Percentiles rank a stretch among this genome's conserved stretches.
phyloP scores from a whole-genome alignment of 2,113 vertebrate genomes.

The Calidris pugnax region DNA sequence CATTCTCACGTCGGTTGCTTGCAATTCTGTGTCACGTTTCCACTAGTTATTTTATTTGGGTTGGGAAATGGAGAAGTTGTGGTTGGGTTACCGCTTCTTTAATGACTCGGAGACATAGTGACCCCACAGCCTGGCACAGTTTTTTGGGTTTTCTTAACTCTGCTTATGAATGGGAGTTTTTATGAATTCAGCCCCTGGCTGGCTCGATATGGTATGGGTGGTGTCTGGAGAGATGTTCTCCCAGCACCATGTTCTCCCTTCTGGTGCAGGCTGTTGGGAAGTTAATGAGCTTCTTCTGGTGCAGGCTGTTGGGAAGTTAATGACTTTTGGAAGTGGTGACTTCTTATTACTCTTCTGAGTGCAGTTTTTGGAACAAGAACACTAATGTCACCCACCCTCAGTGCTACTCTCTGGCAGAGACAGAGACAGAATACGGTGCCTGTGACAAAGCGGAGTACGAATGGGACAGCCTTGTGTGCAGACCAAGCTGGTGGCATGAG shows the following conservation, averaged over 20 bases:
- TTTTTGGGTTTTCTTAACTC: neutral
- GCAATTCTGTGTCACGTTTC: neutral
- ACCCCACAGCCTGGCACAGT: neutral
- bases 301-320: neutral
- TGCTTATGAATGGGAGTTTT: neutral
- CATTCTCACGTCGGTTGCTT: neutral
- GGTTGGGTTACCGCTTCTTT: neutral
- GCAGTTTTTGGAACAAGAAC: neutral
- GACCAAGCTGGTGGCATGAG: neutral
- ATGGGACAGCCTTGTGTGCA: neutral
- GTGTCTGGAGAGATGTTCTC: neutral
- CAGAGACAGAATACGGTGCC: neutral
- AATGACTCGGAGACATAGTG: neutral
- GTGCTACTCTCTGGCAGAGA: neutral
- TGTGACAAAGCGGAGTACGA: neutral
- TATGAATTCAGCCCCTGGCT: neutral
- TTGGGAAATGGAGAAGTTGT: conserved; percentile 6
- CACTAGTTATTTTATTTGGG: neutral
- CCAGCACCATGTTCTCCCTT: no score
- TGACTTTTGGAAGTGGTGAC: neutral
- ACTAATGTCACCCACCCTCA: neutral
- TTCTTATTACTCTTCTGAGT: neutral
- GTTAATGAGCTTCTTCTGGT: no score
- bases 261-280: neutral
- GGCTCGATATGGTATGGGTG: accelerated